Conservation (phyloP, 2,888 invertebrate genomes). For the Salticus scenicus region DNA sequence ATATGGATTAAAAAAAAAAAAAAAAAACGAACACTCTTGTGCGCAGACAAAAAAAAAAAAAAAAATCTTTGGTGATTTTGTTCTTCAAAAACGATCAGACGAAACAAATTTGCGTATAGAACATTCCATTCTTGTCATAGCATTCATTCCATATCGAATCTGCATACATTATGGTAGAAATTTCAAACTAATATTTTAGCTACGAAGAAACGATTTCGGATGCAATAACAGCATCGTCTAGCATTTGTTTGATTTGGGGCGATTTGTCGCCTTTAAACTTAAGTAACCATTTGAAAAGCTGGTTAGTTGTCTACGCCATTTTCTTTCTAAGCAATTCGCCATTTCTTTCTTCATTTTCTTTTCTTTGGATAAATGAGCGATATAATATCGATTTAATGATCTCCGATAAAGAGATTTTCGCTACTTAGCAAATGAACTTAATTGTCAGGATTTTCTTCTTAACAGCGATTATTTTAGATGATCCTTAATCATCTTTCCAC, state of each 20-base stretch:
- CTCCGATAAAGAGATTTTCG: no score
- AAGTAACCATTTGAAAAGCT: constrained; percentile 17
- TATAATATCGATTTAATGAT: no score
- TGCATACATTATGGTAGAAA: constrained; percentile 24
- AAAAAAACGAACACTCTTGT: no score
- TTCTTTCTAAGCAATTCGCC: neutral
- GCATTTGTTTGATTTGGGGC: constrained; percentile 42
- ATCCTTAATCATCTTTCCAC: no score
- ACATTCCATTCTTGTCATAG: neutral
- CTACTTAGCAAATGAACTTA: no score
- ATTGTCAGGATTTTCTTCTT: no score
- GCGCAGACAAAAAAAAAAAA: no score
- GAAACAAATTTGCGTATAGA: constrained; percentile 14
- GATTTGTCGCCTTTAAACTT: constrained; percentile 51
- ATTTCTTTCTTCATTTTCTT: no score
- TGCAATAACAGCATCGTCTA: constrained; percentile 32
- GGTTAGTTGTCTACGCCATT: neutral
- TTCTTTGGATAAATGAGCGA: no score
- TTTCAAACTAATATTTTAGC: constrained; percentile 46
- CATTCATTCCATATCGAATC: constrained; percentile 35
- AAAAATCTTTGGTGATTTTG: neutral
- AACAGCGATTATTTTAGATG: no score
- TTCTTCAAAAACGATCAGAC: constrained; percentile 1
- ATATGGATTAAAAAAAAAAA: no score
- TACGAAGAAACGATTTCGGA: constrained; percentile 54